A percentile compares a stretch with the other conserved stretches of the same genome.
Conservation (phyloP, 2,113 vertebrate genomes). For the Rhinopomastus cyanomelas region DNA sequence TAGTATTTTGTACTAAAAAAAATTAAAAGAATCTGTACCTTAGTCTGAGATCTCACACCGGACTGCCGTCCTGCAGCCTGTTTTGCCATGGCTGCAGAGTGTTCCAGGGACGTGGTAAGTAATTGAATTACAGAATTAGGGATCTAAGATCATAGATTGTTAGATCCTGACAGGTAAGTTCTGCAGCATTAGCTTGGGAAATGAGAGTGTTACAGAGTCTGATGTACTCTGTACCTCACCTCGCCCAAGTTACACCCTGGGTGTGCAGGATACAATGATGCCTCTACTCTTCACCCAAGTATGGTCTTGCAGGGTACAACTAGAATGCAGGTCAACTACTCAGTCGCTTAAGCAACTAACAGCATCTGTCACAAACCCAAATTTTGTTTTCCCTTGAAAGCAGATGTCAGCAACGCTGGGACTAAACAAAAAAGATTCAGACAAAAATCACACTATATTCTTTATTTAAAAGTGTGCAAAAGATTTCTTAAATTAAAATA, state of each 20-base stretch:
- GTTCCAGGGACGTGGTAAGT: background rate
- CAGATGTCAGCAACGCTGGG: background rate
- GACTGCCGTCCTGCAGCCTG: background rate
- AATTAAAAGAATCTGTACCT: background rate
- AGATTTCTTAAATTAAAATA: constrained; percentile 69
- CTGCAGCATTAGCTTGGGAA: background rate
- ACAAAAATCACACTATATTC: background rate
- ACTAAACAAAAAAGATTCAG: background rate
- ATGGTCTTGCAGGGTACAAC: background rate
- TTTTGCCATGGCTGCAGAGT: background rate
- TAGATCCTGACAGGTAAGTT: background rate
- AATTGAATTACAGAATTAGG: background rate
- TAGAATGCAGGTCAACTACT: background rate
- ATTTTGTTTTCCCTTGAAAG: background rate
- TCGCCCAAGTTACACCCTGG: rapidly evolving
- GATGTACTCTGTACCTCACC: rapidly evolving
- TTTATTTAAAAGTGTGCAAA: constrained; percentile 71
- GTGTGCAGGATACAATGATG: background rate
- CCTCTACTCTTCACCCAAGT: background rate
- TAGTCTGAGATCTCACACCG: background rate
- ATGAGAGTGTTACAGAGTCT: background rate
- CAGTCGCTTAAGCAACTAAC: background rate
- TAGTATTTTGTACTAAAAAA: background rate
- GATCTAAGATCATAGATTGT: background rate
- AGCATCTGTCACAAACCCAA: background rate